phyloP scores from a whole-genome alignment of 2,797 vertebrate genomes.

The Buphagus erythrorhynchus region DNA sequence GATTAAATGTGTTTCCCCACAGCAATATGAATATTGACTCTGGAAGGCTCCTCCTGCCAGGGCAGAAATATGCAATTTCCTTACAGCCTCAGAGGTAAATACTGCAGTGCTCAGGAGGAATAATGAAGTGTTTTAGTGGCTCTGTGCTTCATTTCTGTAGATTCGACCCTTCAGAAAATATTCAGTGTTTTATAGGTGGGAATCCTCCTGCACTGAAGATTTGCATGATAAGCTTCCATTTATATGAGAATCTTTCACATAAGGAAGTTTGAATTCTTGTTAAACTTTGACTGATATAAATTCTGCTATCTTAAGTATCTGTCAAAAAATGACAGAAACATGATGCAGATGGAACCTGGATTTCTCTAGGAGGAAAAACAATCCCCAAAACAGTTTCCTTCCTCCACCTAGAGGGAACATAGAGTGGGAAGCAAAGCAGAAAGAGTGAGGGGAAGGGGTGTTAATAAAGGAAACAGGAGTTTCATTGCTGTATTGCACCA shows the following conservation, averaged over 20 bases:
- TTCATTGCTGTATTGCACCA: not conserved
- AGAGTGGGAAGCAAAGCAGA: not conserved
- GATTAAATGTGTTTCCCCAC: conserved; percentile 30
- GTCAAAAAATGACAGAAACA: not conserved
- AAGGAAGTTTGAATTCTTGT: not conserved
- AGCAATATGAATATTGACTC: conserved; percentile 46
- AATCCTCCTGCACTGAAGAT: not conserved
- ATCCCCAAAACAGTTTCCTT: not conserved
- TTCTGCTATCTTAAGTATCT: not conserved
- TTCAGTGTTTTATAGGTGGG: not conserved
- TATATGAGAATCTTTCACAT: not conserved
- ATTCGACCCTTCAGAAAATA: not conserved
- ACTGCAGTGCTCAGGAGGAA: not conserved
- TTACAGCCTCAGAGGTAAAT: conserved; percentile 54
- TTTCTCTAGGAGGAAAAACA: not conserved
- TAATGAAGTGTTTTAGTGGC: conserved; percentile 36
- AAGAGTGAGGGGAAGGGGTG: not conserved
- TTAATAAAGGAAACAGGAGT: not conserved
- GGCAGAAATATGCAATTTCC: conserved; percentile 31
- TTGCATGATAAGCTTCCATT: not conserved
- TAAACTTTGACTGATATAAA: not conserved
- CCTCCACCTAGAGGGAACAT: not conserved
- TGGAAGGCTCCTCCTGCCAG: conserved; percentile 16
- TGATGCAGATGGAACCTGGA: not conserved
- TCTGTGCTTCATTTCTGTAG: not conserved